A percentile compares a stretch with the other conserved stretches of the same genome.
phyloP scores from a whole-genome alignment of 2,888 invertebrate species.

The Atethmia centrago region DNA sequence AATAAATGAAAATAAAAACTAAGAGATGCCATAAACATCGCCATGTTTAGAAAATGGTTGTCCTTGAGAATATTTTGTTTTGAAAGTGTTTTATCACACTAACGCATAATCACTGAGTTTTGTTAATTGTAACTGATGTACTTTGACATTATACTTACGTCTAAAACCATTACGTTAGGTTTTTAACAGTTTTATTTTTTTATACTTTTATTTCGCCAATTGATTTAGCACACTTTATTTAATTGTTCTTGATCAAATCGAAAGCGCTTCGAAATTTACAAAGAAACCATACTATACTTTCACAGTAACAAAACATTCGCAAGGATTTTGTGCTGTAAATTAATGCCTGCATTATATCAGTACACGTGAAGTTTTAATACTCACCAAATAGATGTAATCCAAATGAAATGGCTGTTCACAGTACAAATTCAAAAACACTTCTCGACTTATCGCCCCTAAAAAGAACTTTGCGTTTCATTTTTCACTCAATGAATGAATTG shows the following conservation, averaged over 20 bases:
- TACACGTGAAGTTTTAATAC: neutral
- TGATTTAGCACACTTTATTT: neutral
- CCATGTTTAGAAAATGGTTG: neutral
- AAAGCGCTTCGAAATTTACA: neutral
- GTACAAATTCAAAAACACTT: neutral
- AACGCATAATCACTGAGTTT: conserved; percentile 1
- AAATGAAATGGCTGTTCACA: neutral
- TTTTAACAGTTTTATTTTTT: neutral
- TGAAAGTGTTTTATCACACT: neutral
- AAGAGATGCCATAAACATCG: neutral
- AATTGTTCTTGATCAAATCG: neutral
- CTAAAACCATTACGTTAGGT: neutral
- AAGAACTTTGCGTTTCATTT: neutral
- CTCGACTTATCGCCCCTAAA: neutral
- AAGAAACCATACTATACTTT: neutral
- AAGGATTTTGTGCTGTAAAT: neutral
- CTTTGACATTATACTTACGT: neutral
- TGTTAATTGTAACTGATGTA: neutral
- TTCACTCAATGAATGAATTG: neutral
- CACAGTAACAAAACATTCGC: conserved; percentile 5
- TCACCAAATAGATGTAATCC: neutral
- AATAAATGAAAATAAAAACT: too few relatives aligned
- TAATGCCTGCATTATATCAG: neutral
- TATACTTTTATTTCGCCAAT: neutral
- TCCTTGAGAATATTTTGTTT: neutral